phyloP scores from a whole-genome alignment of 2,888 invertebrate genomes.

The Parochlus steinenii region DNA sequence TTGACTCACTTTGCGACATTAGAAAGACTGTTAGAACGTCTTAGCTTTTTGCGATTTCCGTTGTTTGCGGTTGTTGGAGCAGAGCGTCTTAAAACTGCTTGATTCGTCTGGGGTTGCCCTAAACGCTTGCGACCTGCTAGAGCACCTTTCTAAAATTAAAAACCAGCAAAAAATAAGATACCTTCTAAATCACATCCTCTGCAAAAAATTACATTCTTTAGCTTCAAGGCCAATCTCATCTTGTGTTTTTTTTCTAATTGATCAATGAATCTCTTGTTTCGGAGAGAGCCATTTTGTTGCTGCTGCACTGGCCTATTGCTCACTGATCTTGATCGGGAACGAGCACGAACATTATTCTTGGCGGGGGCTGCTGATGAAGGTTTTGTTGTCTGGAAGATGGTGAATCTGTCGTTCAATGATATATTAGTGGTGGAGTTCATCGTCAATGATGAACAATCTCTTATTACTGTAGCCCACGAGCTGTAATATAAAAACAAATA shows the following conservation, averaged over 20 bases:
- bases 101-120: constrained; percentile 16
- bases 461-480: too few relatives aligned
- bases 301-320: background rate
- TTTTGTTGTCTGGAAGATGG: constrained; percentile 22
- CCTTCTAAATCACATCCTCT: constrained; percentile 14
- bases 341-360: constrained; percentile 11
- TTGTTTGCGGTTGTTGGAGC: constrained; percentile 24
- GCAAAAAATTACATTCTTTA: constrained; percentile 12
- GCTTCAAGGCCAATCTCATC: constrained; percentile 9
- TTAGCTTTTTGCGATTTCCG: constrained; percentile 25
- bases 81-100: constrained; percentile 20
- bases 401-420: constrained; percentile 30
- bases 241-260: constrained; percentile 28
- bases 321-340: constrained; percentile 7
- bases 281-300: background rate
- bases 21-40: constrained; percentile 25
- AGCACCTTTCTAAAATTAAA: constrained; percentile 30
- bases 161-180: background rate
- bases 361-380: constrained; percentile 11
- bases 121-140: constrained; percentile 19
- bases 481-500: too few relatives aligned
- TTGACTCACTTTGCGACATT: constrained; percentile 30
- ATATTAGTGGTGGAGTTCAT: constrained; percentile 33
- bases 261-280: constrained; percentile 25
- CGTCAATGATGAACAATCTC: too few relatives aligned